Percentiles rank a stretch among this genome's conserved stretches.
These are phyloP conservation scores for Sebastes trivittatus DNA, from an alignment of 2,797 vertebrate genomes.

Conservation along the genomic window DNA sequence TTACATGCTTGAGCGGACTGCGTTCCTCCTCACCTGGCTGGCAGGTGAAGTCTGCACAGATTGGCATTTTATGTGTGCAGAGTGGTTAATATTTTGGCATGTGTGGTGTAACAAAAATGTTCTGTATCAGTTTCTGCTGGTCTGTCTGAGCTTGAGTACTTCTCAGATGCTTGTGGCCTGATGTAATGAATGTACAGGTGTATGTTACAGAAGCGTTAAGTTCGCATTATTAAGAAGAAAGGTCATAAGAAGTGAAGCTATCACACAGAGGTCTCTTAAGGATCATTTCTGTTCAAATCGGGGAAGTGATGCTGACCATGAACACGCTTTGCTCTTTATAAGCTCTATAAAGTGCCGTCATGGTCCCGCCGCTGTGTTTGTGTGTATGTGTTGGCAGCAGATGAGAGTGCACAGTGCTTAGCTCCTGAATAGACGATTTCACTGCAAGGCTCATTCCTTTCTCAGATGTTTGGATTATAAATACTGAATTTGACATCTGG, in stretches of 20 bases:
- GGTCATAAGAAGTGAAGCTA: constrained; percentile 1
- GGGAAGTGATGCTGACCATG: constrained; percentile 20
- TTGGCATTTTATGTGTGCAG: constrained; percentile 3
- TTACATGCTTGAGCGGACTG: background rate
- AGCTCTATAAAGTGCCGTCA: constrained; percentile 26
- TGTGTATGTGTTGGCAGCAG: constrained; percentile 52
- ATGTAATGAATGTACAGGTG: constrained; percentile 27
- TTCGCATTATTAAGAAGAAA: background rate
- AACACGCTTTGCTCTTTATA: constrained; percentile 28
- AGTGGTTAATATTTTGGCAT: background rate
- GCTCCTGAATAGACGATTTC: constrained; percentile 48
- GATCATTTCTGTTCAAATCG: constrained; percentile 11
- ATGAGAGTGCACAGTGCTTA: constrained; percentile 49
- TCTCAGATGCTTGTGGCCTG: constrained; percentile 19
- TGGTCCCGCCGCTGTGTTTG: constrained; percentile 35
- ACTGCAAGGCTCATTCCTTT: constrained; percentile 57
- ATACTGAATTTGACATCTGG: constrained; percentile 59
- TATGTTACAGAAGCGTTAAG: constrained; percentile 11
- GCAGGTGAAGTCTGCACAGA: constrained; percentile 24
- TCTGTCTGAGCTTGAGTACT: constrained; percentile 18
- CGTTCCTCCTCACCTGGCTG: constrained; percentile 27
- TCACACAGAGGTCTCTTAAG: constrained; percentile 3
- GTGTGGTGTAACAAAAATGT: background rate
- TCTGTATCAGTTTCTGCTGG: constrained; percentile 29
- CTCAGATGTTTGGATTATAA: constrained; percentile 74